Evolutionary conservation across 2,113 vertebrate species (phyloP), one percentile per base, ranked within the genome.

Genomic region (Zapus hudsonius): DNA sequence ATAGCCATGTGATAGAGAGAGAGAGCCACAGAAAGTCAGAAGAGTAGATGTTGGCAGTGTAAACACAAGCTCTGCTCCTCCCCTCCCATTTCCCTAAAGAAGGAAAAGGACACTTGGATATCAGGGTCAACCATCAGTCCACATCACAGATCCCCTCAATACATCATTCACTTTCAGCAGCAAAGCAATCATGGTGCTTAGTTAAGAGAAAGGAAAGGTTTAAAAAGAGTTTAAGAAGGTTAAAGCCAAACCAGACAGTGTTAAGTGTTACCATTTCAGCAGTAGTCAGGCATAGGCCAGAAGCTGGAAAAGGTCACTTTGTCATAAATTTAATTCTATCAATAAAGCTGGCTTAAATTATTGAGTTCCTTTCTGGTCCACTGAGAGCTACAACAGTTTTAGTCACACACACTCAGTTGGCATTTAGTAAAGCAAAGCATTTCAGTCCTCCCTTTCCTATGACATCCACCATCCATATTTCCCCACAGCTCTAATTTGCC

Each of bases 351-450:
- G 74, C n/a, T 40, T 95, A 92, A 76, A 67, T 91, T 90, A 84
- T 81, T 88, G 92, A 96, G 87, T 87, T 84, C 40, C n/a, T 92
- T 92, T 92, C 40, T 73, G 55, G 76, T 78, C 80, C 79, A 10
- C 8, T 73, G 92, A 91, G 55, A 91, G 70, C 42, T 42, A 44
- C 72, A 25, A n/a, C 20, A 64, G 59, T 47, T 67, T 67, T 85
- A 61, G 22, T 79, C 80, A 75, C 44, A 81, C 33, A 55, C 7
- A 25, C 12, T 20, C 11, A 11, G 57, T 29, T 66, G 59, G 31
- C 63, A 89, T 84, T 93, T 64, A 67, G 19, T 67, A 82, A 82
- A 92, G 47, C 5, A 76, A 83, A 55, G 74, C 27, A 36, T 87
- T 93, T 92, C 52, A 36, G 31, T 55, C 29, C 72, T 85, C 82